Evolutionary conservation across 2,888 invertebrate species (phyloP).

Genomic region (Ophraella communa): DNA sequence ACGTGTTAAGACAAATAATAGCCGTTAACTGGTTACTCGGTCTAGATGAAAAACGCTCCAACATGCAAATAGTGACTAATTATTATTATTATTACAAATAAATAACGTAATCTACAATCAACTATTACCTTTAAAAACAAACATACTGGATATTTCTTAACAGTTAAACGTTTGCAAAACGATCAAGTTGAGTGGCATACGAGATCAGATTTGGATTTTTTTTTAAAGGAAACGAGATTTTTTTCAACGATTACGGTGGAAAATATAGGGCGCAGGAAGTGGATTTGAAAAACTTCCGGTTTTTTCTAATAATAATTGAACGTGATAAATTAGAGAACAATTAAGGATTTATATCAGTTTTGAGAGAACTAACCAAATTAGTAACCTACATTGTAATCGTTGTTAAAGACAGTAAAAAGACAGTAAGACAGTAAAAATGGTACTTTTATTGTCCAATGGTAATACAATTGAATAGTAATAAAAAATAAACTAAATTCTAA

Average conservation of each 20-base stretch:
- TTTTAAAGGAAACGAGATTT: conserved; percentile 23
- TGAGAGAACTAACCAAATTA: neutral
- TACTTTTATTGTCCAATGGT: too few relatives aligned
- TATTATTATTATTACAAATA: conserved; percentile 21
- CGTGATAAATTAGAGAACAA: neutral
- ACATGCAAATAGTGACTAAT: conserved; percentile 13
- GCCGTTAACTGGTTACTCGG: neutral
- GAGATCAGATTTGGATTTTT: conserved; percentile 21
- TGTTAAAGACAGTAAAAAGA: too few relatives aligned
- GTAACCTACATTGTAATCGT: neutral
- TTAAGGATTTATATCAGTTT: neutral
- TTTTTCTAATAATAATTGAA: conserved; percentile 8
- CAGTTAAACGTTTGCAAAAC: conserved; percentile 15
- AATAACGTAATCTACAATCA: conserved; percentile 15
- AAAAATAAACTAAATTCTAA: too few relatives aligned
- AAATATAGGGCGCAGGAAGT: conserved; percentile 22
- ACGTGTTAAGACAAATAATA: neutral
- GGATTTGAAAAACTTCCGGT: conserved; percentile 12
- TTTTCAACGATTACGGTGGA: conserved; percentile 10
- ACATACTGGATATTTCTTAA: conserved; percentile 24
- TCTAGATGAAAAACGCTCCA: neutral
- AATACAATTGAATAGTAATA: too few relatives aligned
- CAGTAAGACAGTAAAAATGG: too few relatives aligned
- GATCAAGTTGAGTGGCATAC: conserved; percentile 25
- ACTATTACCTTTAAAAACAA: conserved; percentile 15